phyloP scores from a whole-genome alignment of 2,113 vertebrate species.

The Callipepla squamata region DNA sequence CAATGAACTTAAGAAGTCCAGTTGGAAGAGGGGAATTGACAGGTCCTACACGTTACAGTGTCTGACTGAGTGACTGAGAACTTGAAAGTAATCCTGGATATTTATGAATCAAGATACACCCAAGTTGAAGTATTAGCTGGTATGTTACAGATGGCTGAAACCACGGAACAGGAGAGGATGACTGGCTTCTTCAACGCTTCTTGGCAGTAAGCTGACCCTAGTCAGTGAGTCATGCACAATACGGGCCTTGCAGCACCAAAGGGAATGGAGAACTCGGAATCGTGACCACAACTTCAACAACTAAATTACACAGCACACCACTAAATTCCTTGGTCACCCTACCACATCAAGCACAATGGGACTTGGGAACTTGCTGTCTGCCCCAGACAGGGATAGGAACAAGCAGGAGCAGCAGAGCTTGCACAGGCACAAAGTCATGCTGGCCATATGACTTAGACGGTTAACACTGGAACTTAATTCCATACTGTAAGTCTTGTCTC shows the following conservation, averaged over 20 bases:
- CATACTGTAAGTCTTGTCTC: background rate
- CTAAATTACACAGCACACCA: background rate
- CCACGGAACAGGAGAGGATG: background rate
- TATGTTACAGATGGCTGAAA: background rate
- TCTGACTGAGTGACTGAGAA: background rate
- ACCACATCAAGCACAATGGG: background rate
- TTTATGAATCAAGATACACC: background rate
- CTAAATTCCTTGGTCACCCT: background rate
- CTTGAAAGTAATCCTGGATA: background rate
- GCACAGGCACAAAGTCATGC: fast-evolving
- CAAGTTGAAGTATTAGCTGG: background rate
- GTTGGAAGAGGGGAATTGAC: background rate
- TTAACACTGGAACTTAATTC: background rate
- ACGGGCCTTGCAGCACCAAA: background rate
- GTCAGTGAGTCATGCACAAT: background rate
- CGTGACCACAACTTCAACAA: fast-evolving
- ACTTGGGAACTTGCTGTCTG: background rate
- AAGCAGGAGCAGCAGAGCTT: background rate
- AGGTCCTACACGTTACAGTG: background rate
- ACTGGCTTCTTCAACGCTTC: background rate
- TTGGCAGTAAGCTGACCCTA: background rate
- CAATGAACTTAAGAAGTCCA: background rate
- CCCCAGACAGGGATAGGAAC: background rate
- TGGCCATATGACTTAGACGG: fast-evolving
- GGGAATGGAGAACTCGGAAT: background rate